A percentile compares a stretch with the other conserved stretches of the same genome.
phyloP scores from a whole-genome alignment of 2,113 vertebrate genomes.

The Scophthalmus maximus region DNA sequence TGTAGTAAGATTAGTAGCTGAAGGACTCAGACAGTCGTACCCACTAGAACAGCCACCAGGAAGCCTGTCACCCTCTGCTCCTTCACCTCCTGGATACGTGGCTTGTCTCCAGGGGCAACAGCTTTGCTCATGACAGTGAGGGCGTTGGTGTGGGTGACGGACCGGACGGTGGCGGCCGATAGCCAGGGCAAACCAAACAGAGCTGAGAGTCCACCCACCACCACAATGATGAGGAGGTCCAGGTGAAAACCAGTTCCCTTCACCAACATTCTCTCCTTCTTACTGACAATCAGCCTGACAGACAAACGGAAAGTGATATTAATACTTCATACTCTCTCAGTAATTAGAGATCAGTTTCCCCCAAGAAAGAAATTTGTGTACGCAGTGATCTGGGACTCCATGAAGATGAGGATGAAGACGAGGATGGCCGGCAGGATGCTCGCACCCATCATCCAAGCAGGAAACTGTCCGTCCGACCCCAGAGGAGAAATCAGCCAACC shows the following conservation, averaged over 20 bases:
- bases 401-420: slow-evolving; percentile 97
- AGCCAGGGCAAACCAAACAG: slow-evolving; percentile 95
- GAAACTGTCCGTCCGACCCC: slow-evolving; percentile 85
- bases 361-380: slow-evolving; percentile 53
- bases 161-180: slow-evolving; percentile 93
- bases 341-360: no score
- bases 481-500: slow-evolving; percentile 93
- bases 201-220: slow-evolving; percentile 89
- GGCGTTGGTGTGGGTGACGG: slow-evolving; percentile 93
- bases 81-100: slow-evolving; percentile 94
- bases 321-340: no score
- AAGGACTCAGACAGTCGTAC: slow-evolving; percentile 80
- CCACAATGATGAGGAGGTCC: slow-evolving; percentile 93
- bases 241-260: slow-evolving; percentile 96
- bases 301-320: neutral
- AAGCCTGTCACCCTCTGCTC: slow-evolving; percentile 95
- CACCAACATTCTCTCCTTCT: slow-evolving; percentile 92
- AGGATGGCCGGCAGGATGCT: slow-evolving; percentile 90
- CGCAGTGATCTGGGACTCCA: slow-evolving; percentile 99
- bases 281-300: slow-evolving; percentile 86
- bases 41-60: slow-evolving; percentile 90
- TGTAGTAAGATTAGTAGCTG: slow-evolving; percentile 9
- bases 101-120: slow-evolving; percentile 91
- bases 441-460: slow-evolving; percentile 96
- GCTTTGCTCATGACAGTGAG: slow-evolving; percentile 96